Conservation (phyloP, 2,888 invertebrate genomes). For the Limnephilus rhombicus region DNA sequence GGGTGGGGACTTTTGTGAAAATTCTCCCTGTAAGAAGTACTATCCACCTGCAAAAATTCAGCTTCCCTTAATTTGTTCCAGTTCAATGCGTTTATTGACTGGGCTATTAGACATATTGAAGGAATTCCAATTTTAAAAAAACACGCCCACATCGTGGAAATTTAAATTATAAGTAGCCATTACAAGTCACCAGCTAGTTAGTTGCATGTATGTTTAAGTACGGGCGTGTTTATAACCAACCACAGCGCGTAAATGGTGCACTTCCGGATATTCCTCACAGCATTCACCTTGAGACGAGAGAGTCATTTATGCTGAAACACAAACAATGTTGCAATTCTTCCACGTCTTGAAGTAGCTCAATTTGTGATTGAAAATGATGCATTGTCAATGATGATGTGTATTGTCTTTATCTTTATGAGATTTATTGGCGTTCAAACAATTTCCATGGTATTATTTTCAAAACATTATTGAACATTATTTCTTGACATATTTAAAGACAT, state of each 20-base stretch:
- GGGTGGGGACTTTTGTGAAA: too few relatives aligned
- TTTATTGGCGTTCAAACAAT: too few relatives aligned
- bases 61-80: too few relatives aligned
- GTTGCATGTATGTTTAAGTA: background rate
- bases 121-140: too few relatives aligned
- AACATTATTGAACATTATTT: too few relatives aligned
- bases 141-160: too few relatives aligned
- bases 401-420: background rate
- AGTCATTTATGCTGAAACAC: background rate
- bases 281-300: background rate
- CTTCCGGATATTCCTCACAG: background rate
- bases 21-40: too few relatives aligned
- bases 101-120: too few relatives aligned
- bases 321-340: background rate
- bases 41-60: too few relatives aligned
- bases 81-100: too few relatives aligned
- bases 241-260: background rate
- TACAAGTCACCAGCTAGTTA: background rate
- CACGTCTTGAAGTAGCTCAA: background rate
- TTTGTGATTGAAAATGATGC: background rate
- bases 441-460: too few relatives aligned
- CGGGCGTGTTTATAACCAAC: background rate
- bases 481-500: too few relatives aligned
- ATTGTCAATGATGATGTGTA: background rate
- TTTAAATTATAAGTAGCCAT: background rate